Conservation (phyloP, 2,888 invertebrate genomes). For the Tenthredo amoena region DNA sequence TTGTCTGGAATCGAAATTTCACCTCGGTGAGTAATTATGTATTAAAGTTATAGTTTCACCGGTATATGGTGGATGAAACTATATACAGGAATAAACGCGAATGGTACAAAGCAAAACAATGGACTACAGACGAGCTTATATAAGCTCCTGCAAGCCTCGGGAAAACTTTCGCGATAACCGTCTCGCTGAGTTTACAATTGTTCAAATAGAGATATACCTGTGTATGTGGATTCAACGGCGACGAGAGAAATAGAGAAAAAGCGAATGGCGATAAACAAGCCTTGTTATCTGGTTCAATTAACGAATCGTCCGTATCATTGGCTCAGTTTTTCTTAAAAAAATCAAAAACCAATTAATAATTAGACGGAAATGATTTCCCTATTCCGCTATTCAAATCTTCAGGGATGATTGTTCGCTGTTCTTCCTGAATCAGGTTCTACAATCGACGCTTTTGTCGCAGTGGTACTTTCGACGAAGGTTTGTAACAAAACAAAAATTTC, state of each 20-base stretch:
- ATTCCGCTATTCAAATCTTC: no score
- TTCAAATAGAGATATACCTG: background rate
- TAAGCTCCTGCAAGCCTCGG: conserved; percentile 13
- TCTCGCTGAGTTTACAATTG: conserved; percentile 31
- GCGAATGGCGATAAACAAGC: background rate
- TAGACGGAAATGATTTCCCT: no score
- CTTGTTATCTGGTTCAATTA: conserved; percentile 28
- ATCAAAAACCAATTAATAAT: no score
- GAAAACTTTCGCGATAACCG: conserved; percentile 39
- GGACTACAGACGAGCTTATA: background rate
- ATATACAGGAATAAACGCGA: conserved; percentile 47
- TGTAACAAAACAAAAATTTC: no score
- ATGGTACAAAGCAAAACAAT: conserved; percentile 46
- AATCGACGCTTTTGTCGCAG: no score
- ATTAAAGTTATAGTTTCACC: background rate
- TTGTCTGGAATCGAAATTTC: background rate
- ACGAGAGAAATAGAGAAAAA: background rate
- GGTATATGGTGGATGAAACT: background rate
- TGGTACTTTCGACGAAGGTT: no score
- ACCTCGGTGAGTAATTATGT: background rate
- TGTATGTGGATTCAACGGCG: background rate
- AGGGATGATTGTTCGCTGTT: no score
- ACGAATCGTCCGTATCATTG: background rate
- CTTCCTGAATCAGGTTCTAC: no score
- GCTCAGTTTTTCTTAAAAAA: background rate